These are phyloP conservation scores for Gonatopus flavifemur DNA, from an alignment of 1,140 invertebrate genomes.

Conservation along the genomic window DNA sequence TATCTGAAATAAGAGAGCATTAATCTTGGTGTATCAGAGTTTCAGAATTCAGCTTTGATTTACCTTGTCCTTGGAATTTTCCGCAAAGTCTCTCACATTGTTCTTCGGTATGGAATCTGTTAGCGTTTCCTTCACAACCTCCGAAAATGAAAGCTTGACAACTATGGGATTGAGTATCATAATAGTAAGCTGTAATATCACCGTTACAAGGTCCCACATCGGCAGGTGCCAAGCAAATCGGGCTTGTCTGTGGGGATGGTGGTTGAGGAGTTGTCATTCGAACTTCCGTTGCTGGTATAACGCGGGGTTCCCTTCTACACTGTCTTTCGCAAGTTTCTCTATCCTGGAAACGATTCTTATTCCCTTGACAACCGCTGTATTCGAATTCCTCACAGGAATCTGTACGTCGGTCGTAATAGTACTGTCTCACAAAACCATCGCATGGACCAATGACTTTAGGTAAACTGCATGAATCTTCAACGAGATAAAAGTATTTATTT, in stretches of 20 bases:
- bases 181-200: slow-evolving; percentile 73
- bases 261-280: neutral
- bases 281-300: slow-evolving; percentile 2
- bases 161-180: slow-evolving; percentile 61
- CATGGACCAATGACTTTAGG: slow-evolving; percentile 76
- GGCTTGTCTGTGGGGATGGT: slow-evolving; percentile 25
- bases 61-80: slow-evolving; percentile 70
- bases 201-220: slow-evolving; percentile 74
- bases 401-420: slow-evolving; percentile 71
- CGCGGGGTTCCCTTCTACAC: slow-evolving; percentile 33
- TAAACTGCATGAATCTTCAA: slow-evolving; percentile 70
- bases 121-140: slow-evolving; percentile 83
- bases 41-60: neutral
- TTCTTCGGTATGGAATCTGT: slow-evolving; percentile 77
- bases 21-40: neutral
- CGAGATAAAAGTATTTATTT: neutral
- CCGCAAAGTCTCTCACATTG: slow-evolving; percentile 82
- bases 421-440: slow-evolving; percentile 66
- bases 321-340: slow-evolving; percentile 55
- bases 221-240: slow-evolving; percentile 64
- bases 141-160: slow-evolving; percentile 78
- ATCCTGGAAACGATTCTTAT: slow-evolving; percentile 67
- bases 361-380: slow-evolving; percentile 72
- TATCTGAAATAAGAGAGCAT: slow-evolving; percentile 51
- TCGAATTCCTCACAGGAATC: slow-evolving; percentile 70